Conservation (phyloP, 2,113 vertebrate species). For the Corydoras sp. region DNA sequence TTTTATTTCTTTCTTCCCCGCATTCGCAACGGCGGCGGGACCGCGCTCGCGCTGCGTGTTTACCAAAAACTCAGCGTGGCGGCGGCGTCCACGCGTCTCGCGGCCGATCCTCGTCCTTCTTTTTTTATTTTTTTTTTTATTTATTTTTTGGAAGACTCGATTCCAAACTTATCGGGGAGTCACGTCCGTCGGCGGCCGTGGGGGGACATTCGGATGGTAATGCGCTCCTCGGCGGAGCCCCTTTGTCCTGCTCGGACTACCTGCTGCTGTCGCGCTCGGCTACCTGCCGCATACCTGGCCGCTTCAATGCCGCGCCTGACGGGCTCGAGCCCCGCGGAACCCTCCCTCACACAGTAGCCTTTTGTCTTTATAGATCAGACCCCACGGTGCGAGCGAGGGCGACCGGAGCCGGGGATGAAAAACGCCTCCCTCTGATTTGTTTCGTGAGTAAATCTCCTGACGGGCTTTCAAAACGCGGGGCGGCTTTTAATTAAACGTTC, state of each 20-base stretch:
- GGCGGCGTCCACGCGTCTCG: neutral
- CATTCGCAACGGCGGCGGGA: neutral
- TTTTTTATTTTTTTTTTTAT: neutral
- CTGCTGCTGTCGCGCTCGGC: slow-evolving; percentile 6
- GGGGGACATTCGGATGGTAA: neutral
- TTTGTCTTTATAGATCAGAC: too few species aligned
- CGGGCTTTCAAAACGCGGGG: too few species aligned
- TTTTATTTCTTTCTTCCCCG: slow-evolving; percentile 12
- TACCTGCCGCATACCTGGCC: slow-evolving; percentile 6
- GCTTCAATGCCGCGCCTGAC: neutral
- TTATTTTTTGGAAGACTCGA: slow-evolving; percentile 20
- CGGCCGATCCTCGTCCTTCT: neutral
- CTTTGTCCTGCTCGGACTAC: slow-evolving; percentile 36
- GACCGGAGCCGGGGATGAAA: too few species aligned
- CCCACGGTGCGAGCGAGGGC: too few species aligned
- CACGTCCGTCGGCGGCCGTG: slow-evolving; percentile 24
- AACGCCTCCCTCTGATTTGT: too few species aligned
- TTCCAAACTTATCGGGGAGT: slow-evolving; percentile 29
- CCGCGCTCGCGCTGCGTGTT: neutral
- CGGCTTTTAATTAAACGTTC: too few species aligned
- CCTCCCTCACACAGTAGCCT: too few species aligned
- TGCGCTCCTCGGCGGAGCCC: slow-evolving; percentile 2
- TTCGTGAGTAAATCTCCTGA: too few species aligned
- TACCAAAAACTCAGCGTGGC: slow-evolving; percentile 10
- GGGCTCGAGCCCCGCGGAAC: too few species aligned